A percentile compares a stretch with the other conserved stretches of the same genome.
Conservation (phyloP, 2,113 vertebrate genomes). For the Pituophis catenifer region DNA sequence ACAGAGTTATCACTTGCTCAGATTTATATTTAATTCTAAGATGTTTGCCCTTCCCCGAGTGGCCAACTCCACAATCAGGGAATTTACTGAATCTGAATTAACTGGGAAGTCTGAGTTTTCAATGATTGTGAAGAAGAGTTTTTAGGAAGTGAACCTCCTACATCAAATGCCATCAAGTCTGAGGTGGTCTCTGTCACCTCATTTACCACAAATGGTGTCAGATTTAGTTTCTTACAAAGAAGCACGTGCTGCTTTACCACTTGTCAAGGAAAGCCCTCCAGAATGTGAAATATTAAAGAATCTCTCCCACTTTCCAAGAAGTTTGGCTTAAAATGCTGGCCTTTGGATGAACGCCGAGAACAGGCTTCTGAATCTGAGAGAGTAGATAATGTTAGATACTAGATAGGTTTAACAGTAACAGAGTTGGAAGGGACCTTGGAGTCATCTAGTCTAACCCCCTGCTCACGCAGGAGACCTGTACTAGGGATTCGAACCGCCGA, state of each 20-base stretch:
- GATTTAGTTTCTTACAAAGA: neutral
- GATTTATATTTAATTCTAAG: neutral
- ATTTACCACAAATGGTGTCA: neutral
- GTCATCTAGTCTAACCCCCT: no score
- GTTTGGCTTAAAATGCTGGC: neutral
- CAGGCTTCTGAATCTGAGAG: neutral
- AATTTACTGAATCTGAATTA: neutral
- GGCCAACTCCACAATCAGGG: neutral
- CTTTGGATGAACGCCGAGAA: neutral
- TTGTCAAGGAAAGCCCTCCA: neutral
- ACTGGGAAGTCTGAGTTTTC: neutral
- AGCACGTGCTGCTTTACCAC: neutral
- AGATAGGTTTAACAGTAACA: no score
- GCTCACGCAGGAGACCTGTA: no score
- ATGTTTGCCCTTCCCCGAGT: neutral
- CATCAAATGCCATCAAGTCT: neutral
- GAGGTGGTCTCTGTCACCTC: neutral
- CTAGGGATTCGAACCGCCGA: no score
- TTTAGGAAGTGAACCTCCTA: neutral
- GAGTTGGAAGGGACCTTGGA: no score
- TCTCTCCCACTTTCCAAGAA: neutral
- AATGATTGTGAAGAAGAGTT: neutral
- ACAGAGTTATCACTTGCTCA: neutral
- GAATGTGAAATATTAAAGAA: neutral
- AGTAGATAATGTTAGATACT: no score